Evolutionary conservation across 2,113 vertebrate genomes (phyloP), one percentile per base, ranked within the genome.

Genomic region (Oreotrochilus melanogaster): DNA sequence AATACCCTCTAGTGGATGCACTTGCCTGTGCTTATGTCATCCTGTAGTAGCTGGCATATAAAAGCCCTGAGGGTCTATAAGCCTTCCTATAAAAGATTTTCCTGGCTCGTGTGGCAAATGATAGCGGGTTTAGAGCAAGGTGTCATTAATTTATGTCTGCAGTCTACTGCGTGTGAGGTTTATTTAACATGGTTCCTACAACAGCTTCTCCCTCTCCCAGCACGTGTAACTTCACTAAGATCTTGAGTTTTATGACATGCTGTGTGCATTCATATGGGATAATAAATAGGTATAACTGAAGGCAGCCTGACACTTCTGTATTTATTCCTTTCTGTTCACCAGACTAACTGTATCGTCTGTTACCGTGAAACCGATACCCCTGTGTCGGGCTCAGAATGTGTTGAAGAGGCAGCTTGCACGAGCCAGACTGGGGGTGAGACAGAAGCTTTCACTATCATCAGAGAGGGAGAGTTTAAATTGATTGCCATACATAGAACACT

Each of bases 1-100:
- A 96, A 96, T 97, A 96, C 94, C 94, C 95, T 93, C 96, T 96
- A 96, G 95, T 96, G 96, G 94, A 96, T 88, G 69, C 51, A 75
- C 43, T 93, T 37, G 81, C 60, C 51, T 82, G 39, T 78, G 56
- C 60, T 78, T 78, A 42, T 75, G 50, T 23, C 69, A 74, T 75
- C 62, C 64, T 47, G 57, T 58, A 53, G 62, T 64, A 74, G 18
- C 47, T 28, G 58, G 39, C n/a, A 43, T 12, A 60, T 21, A 14
- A 14, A 73, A 73, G 27, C 39, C 56, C 71, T 72, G 25, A 10
- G 57, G 65, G 65, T 23, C 25, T 65, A 18, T 31, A 53, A 71
- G 22, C 27, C 4, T 27, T 24, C 50, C 61, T 39, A 69, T 8
- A 75, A 75, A 75, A 91, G 53, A 61, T 61, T 66, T 37, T 43